Conservation (phyloP, 2,888 invertebrate species). For the Erebia aethiops region DNA sequence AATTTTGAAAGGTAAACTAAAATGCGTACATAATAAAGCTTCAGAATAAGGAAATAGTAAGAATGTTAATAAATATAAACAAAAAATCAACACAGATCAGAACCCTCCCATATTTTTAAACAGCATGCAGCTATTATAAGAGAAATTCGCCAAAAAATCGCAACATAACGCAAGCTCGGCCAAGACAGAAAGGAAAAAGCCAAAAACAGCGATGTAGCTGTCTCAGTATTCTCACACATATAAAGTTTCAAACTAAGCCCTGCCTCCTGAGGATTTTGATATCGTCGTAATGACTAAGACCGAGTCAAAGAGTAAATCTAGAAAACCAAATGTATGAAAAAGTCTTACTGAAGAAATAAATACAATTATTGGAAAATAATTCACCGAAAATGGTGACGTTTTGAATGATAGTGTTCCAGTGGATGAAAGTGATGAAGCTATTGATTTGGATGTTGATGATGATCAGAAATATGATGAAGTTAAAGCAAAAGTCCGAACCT, state of each 20-base stretch:
- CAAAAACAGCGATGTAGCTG: constrained; percentile 69
- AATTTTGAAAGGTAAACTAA: constrained; percentile 38
- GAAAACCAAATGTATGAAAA: constrained; percentile 44
- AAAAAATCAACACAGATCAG: constrained; percentile 35
- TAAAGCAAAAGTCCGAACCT: constrained; percentile 81
- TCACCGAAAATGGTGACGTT: constrained; percentile 41
- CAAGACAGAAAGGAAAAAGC: constrained; percentile 75
- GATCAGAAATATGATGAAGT: constrained; percentile 60
- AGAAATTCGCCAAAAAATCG: constrained; percentile 53
- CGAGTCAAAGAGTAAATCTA: constrained; percentile 44
- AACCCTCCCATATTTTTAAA: constrained; percentile 34
- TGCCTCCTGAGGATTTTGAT: constrained; percentile 76
- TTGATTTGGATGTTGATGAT: constrained; percentile 47
- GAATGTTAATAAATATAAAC: constrained; percentile 34
- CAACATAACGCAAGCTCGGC: constrained; percentile 76
- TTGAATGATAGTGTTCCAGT: constrained; percentile 40
- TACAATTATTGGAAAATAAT: constrained; percentile 40
- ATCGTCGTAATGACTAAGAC: constrained; percentile 46
- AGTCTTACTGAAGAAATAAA: constrained; percentile 45
- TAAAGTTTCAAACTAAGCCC: constrained; percentile 70
- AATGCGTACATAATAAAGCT: constrained; percentile 21
- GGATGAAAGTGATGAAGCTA: constrained; percentile 49
- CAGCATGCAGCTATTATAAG: constrained; percentile 68
- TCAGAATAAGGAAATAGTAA: constrained; percentile 26
- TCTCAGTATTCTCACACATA: constrained; percentile 49